phyloP scores from a whole-genome alignment of 2,113 vertebrate genomes.

The Artemisiospiza belli region DNA sequence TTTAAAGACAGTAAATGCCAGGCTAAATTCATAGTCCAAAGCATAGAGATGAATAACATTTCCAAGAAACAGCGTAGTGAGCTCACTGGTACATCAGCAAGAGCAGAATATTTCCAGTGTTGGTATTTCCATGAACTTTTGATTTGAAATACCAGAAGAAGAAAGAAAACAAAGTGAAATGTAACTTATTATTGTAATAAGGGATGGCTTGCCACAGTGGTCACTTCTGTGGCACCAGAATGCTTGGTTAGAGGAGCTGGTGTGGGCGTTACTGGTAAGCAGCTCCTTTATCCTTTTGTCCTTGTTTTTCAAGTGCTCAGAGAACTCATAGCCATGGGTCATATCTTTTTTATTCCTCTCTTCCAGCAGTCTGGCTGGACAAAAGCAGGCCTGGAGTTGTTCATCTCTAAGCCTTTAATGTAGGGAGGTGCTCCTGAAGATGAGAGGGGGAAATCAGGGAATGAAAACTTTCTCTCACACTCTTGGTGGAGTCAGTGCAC shows the following conservation, averaged over 20 bases:
- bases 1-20: constrained; percentile 26
- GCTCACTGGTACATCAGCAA: not conserved
- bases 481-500: not conserved
- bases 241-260: not conserved
- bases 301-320: constrained; percentile 25
- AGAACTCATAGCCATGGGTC: not conserved
- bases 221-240: constrained; percentile 7
- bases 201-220: not conserved
- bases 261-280: constrained; percentile 1
- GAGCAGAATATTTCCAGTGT: constrained; percentile 21
- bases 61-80: constrained; percentile 30
- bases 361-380: not conserved
- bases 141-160: constrained; percentile 12
- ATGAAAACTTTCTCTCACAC: not conserved
- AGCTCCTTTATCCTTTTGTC: constrained; percentile 23
- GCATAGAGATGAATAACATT: not conserved
- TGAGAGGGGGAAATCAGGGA: not conserved
- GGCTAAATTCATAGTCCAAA: not conserved
- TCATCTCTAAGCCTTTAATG: not conserved
- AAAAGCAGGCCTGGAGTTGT: not conserved
- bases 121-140: not conserved
- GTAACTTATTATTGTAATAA: constrained; percentile 29
- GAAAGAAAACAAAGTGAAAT: constrained; percentile 40
- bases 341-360: not conserved
- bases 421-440: not conserved